Evolutionary conservation across 2,888 invertebrate genomes (phyloP).

Genomic region (Drosophila paranaensis): DNA sequence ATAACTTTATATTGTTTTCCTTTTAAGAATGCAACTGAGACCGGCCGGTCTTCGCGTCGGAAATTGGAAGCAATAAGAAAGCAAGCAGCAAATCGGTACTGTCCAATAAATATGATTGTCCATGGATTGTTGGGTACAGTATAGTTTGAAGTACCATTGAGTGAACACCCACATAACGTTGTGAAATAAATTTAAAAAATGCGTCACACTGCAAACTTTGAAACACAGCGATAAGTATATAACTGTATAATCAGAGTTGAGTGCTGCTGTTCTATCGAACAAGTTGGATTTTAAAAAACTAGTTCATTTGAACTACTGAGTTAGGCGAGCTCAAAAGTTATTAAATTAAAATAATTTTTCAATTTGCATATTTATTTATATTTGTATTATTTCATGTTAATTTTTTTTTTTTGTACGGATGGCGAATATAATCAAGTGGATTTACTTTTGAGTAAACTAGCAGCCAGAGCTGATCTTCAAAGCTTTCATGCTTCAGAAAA

Average conservation of each 20-base stretch:
- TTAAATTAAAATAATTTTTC: neutral
- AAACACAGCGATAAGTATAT: neutral
- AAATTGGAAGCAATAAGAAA: neutral
- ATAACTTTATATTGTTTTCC: no score
- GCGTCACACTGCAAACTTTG: neutral
- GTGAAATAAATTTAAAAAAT: neutral
- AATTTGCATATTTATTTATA: neutral
- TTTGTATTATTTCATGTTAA: neutral
- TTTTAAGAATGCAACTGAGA: neutral
- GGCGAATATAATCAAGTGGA: neutral
- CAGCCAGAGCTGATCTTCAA: no score
- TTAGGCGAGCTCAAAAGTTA: neutral
- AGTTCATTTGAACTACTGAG: neutral
- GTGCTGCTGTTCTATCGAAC: neutral
- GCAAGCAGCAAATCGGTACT: neutral
- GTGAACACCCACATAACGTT: neutral
- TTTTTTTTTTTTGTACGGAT: neutral
- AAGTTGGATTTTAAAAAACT: neutral
- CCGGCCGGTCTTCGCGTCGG: neutral
- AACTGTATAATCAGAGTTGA: neutral
- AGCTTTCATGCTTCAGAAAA: no score
- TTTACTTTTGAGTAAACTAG: neutral
- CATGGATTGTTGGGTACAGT: neutral
- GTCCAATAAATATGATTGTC: neutral
- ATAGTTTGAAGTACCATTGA: neutral